Evolutionary conservation across 2,113 vertebrate genomes (phyloP), one percentile per base, ranked within the genome.

Genomic region (Gnathochromis pfefferi): DNA sequence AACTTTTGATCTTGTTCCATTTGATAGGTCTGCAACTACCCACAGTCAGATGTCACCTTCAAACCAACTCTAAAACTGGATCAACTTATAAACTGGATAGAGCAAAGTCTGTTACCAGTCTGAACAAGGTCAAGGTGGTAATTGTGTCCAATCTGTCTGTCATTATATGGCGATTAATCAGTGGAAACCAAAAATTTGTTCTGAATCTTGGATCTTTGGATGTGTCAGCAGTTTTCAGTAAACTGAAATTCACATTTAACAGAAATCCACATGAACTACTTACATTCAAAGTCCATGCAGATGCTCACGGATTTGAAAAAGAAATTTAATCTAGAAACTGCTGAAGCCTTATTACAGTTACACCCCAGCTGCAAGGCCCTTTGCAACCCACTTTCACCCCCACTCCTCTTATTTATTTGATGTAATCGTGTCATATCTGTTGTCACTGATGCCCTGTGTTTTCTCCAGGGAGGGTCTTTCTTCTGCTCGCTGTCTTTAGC

Each of bases 151-250:
- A 45, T 73, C 21, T 47, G 40, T 45, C 5, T 73, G 40, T 73
- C 21, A 26, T 73, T 45, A 73, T 73, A 26, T 9, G 13, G n/a
- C 1, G 5, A 73, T 45, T 73, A 73, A 26, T 73, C 8, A 45
- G 38, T 16, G 13, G 4, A 45, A 42, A 45, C 40, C 13, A 23
- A 26, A 14, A 9, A 23, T 73, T 73, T 45, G 9, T 73, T 45
- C 21, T 45, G 38, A 14, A 73, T 73, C 38, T 73, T 45, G 21
- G 21, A 17, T 42, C 68, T 73, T 42, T 42, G 13, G 65, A 45
- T 23, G 65, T 16, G 0, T 45, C 13, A 2, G 0, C 68, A 73
- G 40, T 3, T 73, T 73, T 45, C n/a, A 26, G 40, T 73, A 7
- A 73, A 70, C n/a, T 4, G 28, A 19, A 60, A 60, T 60, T 60